Percentiles rank a stretch among this genome's conserved stretches.
phyloP scores from a whole-genome alignment of 2,797 vertebrate species.

The Syngnathus acus region DNA sequence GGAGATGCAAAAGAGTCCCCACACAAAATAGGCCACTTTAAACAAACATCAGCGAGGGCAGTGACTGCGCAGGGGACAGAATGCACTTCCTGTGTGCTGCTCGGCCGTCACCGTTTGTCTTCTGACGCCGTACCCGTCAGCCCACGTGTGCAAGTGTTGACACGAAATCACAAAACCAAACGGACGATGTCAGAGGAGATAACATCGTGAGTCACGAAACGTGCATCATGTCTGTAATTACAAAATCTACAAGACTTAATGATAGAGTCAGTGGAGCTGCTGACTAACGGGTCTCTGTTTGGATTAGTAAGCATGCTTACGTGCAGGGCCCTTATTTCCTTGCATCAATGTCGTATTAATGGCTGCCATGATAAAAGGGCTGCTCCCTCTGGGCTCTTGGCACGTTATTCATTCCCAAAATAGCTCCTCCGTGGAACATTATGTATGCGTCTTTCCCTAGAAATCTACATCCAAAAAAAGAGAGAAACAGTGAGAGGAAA shows the following conservation, averaged over 20 bases:
- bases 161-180: neutral
- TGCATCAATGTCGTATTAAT: conserved; percentile 45
- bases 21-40: conserved; percentile 72
- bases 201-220: neutral
- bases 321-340: conserved; percentile 25
- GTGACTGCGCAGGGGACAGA: conserved; percentile 79
- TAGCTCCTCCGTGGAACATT: conserved; percentile 38
- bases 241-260: neutral
- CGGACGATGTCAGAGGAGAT: neutral
- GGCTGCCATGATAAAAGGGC: conserved; percentile 46
- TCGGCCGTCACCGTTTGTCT: conserved; percentile 55
- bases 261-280: neutral
- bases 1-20: conserved; percentile 55
- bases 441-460: conserved; percentile 44
- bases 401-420: conserved; percentile 49
- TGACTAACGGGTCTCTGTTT: conserved; percentile 6
- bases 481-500: conserved; percentile 31
- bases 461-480: conserved; percentile 43
- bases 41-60: conserved; percentile 73
- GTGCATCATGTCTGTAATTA: neutral
- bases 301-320: conserved; percentile 14
- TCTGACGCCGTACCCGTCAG: conserved; percentile 47
- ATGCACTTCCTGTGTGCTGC: conserved; percentile 79
- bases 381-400: conserved; percentile 35
- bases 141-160: conserved; percentile 4